Evolutionary conservation across 2,888 invertebrate species (phyloP), one percentile per base, ranked within the genome.

Genomic region (Enoplolaimus lenunculus): DNA sequence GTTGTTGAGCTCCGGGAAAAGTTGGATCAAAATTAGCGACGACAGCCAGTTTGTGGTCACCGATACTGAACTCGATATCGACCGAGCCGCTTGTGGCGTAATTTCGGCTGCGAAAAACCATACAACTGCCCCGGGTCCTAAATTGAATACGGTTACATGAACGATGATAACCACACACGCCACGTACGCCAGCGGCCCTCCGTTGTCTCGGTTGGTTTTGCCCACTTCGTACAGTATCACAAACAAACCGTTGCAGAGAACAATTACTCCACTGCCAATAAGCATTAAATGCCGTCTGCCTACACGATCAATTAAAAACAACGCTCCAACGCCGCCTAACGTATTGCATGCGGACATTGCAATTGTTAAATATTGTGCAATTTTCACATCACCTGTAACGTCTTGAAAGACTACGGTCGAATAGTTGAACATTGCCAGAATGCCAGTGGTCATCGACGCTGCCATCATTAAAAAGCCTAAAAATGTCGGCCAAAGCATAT

Each of bases 41-140:
- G 13, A 13, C 13, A 70, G 26, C 34, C 70, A 68, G 30, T 69
- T 69, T 3, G 35, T 30, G 26, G 69, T 62, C 26, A 71, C 28
- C 1, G 69, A 45, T 2, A 70, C 62, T 30, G 70, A 62, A 29
- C 45, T 62, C 13, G 34, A 70, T 1, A 67, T 66, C 13, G 71
- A 34, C 7, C 72, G 2, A 28, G 57, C 62, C 26, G 59, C 21
- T 29, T 72, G 72, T 1, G 70, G 72, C 1, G 60, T 72, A 60
- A 70, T 62, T 30, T 72, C 72, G 1, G 72, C 2, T 16, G 29
- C n/a, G 30, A 70, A 31, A 34, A 72, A 72, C 72, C 72, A 72
- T 29, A 30, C 33, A 7, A 72, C 67, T n/a, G 72, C 62, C 1
- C 72, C 72, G 33, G 72, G 72, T n/a, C 72, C 72, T 21, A 72